These are phyloP conservation scores for Xiphydria camelus DNA, from an alignment of 2,888 invertebrate species.

Conservation along the genomic window DNA sequence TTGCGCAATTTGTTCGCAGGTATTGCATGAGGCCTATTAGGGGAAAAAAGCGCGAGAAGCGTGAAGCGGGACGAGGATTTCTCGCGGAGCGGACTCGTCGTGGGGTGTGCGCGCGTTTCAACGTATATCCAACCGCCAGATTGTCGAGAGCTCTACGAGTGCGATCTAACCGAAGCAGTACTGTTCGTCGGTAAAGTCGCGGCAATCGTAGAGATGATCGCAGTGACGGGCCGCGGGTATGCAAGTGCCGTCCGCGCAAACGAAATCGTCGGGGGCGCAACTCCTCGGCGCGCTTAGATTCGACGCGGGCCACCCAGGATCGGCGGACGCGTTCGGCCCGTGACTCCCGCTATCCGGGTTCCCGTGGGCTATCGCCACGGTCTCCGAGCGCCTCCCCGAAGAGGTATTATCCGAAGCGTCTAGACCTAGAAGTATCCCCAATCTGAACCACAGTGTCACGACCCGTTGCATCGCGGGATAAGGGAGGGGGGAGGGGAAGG, in stretches of 20 bases:
- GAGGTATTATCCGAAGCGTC: slow-evolving; percentile 48
- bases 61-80: too few species aligned
- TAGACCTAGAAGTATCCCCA: slow-evolving; percentile 55
- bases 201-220: slow-evolving; percentile 89
- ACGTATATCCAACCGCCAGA: too few species aligned
- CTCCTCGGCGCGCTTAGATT: slow-evolving; percentile 49
- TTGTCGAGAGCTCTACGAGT: slow-evolving; percentile 44
- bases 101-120: too few species aligned
- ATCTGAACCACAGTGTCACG: slow-evolving; percentile 44
- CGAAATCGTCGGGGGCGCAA: slow-evolving; percentile 59
- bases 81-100: too few species aligned
- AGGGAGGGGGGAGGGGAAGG: too few species aligned
- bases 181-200: slow-evolving; percentile 88
- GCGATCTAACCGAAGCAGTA: slow-evolving; percentile 75
- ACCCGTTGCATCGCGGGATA: too few species aligned
- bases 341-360: slow-evolving; percentile 32
- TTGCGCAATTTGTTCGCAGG: too few species aligned
- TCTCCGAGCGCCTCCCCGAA: slow-evolving; percentile 42
- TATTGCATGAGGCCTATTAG: too few species aligned
- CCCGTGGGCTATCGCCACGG: slow-evolving; percentile 33
- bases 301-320: slow-evolving; percentile 42
- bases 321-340: slow-evolving; percentile 58
- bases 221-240: slow-evolving; percentile 77
- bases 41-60: too few species aligned
- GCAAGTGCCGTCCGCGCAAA: slow-evolving; percentile 72